Evolutionary conservation across 1,140 invertebrate species (phyloP).

Genomic region (Caerostris darwini): DNA sequence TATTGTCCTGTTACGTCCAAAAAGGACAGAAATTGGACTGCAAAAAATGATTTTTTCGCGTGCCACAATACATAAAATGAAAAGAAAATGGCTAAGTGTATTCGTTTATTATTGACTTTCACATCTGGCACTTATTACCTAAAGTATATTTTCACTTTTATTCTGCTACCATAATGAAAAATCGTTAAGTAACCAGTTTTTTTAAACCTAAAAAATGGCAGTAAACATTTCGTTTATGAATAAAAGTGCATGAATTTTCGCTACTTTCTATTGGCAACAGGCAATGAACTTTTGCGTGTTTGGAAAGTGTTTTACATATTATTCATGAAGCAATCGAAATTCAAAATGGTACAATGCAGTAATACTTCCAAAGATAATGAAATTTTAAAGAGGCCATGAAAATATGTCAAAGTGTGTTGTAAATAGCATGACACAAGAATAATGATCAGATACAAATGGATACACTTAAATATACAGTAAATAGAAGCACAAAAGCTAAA

Average conservation of each 20-base stretch:
- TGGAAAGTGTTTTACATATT: neutral
- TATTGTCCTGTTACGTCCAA: slow-evolving; percentile 7
- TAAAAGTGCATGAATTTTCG: neutral
- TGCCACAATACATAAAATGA: slow-evolving; percentile 6
- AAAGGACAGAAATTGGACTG: slow-evolving; percentile 15
- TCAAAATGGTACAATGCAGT: neutral
- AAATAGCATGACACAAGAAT: too few species aligned
- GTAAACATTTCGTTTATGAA: neutral
- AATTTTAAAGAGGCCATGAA: neutral
- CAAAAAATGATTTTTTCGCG: slow-evolving; percentile 68
- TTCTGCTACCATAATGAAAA: neutral
- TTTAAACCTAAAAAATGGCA: neutral
- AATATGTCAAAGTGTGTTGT: slow-evolving; percentile 15
- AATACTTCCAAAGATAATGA: neutral
- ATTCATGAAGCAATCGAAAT: neutral
- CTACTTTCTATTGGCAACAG: neutral
- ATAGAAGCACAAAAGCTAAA: too few species aligned
- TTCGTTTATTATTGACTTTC: slow-evolving; percentile 29
- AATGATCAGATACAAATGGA: too few species aligned
- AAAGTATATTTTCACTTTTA: neutral
- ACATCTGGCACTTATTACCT: neutral
- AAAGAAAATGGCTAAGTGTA: neutral
- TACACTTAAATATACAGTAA: too few species aligned
- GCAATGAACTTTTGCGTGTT: neutral
- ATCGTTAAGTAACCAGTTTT: neutral